Evolutionary conservation across 2,888 invertebrate genomes (phyloP), one percentile per base, ranked within the genome.

Genomic region (Stenichneumon culpator): DNA sequence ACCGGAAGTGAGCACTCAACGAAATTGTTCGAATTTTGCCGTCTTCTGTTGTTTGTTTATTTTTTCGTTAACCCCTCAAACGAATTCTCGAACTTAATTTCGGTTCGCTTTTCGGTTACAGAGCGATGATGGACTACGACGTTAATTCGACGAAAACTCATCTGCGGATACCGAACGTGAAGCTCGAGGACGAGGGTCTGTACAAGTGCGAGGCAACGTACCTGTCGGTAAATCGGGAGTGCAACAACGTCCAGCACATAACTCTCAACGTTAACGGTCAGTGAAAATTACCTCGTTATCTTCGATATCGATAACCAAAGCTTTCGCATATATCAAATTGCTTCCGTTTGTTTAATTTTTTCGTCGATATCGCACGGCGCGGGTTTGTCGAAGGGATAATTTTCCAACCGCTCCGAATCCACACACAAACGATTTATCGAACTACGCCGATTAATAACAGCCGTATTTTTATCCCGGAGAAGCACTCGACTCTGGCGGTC

Each of bases 151-250:
- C 96, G 0, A 95, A 95, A 90, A 96, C 97, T 0, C 96, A 96
- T 89, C 95, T 97, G 91, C 96, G 96, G 90, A 97, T 97, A 88
- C 95, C 95, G 44, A 95, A 96, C 72, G 95, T 97, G 16, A 95
- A 96, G 88, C 95, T 97, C 2, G 95, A 96, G 72, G 97, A 97
- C 92, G 97, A 97, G 89, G 97, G 97, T 0, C 95, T 96, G 69
- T 97, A 97, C 95, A 96, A 97, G 89, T 98, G 97, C 90, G 97
- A 97, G 94, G 97, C 97, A 92, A 97, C 97, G 0, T 97, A 97
- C 93, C 94, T 97, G 28, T 97, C 97, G 91, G 97, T 97, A 0
- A 93, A 93, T 89, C 96, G 96, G 0, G 97, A 97, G 88, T 97
- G 97, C 94, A 96, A 97, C 92, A 97, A 97, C 11, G 97, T 97